Conservation (phyloP, 92 coral and sea anemone species). For the Parazoanthus atlanticus region DNA sequence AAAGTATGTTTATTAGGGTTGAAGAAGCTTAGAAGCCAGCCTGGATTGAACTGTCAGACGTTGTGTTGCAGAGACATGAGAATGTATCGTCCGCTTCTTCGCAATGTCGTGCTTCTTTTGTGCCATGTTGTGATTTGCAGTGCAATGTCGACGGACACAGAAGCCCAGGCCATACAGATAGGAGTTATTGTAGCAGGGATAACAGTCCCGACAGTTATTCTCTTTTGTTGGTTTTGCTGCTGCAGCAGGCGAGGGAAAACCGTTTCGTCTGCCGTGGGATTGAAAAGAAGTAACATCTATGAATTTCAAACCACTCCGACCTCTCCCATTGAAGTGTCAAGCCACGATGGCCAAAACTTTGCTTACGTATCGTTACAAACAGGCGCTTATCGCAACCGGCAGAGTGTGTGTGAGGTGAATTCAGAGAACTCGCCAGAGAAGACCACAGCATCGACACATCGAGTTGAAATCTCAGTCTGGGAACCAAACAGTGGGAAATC, state of each 20-base stretch:
- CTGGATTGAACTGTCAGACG: neutral
- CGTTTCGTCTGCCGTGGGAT: slow-evolving; percentile 19
- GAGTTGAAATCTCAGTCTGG: slow-evolving; percentile 13
- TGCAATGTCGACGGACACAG: neutral
- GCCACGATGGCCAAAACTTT: slow-evolving; percentile 5
- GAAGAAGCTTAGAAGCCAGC: neutral
- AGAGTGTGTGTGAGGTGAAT: neutral
- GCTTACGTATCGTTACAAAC: slow-evolving; percentile 29
- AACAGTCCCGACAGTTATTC: neutral
- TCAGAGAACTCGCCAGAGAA: neutral
- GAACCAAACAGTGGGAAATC: neutral
- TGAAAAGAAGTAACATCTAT: slow-evolving; percentile 7
- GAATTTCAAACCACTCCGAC: slow-evolving; percentile 4
- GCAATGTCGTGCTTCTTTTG: neutral
- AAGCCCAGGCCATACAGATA: neutral
- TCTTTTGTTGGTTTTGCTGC: slow-evolving; percentile 37
- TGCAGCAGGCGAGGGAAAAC: slow-evolving; percentile 25
- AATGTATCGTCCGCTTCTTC: neutral
- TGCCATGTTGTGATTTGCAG: slow-evolving; percentile 14
- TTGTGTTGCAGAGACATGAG: neutral
- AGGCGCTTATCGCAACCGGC: slow-evolving; percentile 13
- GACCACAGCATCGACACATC: slow-evolving; percentile 3
- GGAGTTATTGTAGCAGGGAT: slow-evolving; percentile 28
- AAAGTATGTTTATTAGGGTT: no score
- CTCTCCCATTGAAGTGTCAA: slow-evolving; percentile 20